Evolutionary conservation across 92 coral and sea anemone species (phyloP), one percentile per base, ranked within the genome.

Genomic region (Isaurus tuberculatus): DNA sequence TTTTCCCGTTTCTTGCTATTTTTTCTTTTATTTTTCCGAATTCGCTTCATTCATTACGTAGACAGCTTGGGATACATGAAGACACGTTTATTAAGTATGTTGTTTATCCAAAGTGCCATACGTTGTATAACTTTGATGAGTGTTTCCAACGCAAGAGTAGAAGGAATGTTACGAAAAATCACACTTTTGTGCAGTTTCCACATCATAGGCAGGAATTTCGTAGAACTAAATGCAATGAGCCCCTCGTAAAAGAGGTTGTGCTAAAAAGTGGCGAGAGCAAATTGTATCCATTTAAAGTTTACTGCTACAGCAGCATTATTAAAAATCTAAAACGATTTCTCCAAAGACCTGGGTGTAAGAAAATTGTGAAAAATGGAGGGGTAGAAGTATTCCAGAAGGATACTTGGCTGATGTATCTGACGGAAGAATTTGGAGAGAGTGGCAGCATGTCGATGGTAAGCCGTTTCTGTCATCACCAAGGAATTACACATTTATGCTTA

Each of bases 281-380:
- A 25, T 71, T 92, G 10, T 89, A 92, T 61, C 90, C 95, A 3
- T 68, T 71, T 19, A 86, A 89, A 74, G 84, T 89, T 17, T 86
- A 85, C 49, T 91, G 92, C 70, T 89, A 91, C 61, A 83, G 88
- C 16, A 92, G 92, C 64, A 89, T 70, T n/a, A n/a, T n/a, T n/a
- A 69, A 89, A 67, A 83, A 85, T 17, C 79, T 89, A 13, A 75
- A 51, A 53, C 68, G 29, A 26, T 72, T 86, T 75, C 55, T 92
- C 15, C 51, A 70, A 44, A 19, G 91, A n/a, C 86, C 84, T 20
- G 91, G 86, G n/a, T n/a, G 85, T 85, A 37, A 37, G 43, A 37
- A 37, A 37, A 37, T 4, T 37, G 43, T 37, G 0, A 37, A 37
- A 9, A 4, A 4, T 37, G 43, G 43, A 37, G 43, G 43, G 8